Evolutionary conservation across 1,140 invertebrate genomes (phyloP).

Genomic region (Panagrolaimus sp.): DNA sequence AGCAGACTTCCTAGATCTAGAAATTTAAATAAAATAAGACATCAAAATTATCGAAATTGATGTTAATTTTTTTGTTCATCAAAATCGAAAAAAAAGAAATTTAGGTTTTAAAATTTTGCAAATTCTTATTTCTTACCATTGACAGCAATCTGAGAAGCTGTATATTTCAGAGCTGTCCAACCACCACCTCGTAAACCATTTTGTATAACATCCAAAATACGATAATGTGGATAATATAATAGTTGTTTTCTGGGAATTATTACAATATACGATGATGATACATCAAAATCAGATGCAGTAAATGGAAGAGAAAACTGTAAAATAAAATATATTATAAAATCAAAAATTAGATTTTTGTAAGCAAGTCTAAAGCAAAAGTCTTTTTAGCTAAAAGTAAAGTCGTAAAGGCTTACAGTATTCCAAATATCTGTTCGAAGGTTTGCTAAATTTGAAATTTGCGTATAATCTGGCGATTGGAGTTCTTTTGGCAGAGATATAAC

Average conservation of each 20-base stretch:
- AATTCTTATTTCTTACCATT: background rate
- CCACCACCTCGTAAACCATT: background rate
- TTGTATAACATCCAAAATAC: conserved; percentile 1
- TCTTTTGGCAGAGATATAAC: background rate
- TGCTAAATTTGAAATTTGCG: background rate
- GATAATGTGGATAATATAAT: background rate
- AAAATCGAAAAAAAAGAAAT: no score
- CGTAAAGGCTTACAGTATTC: background rate
- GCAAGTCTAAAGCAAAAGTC: no score
- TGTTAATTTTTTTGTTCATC: no score
- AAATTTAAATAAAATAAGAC: no score
- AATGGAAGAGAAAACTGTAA: background rate
- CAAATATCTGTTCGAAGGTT: background rate
- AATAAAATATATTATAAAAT: no score
- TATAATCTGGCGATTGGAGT: background rate
- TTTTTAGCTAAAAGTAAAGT: no score
- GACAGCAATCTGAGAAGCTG: background rate
- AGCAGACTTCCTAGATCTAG: background rate
- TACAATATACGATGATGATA: background rate
- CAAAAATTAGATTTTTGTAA: no score
- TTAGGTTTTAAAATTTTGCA: no score
- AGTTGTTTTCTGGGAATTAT: background rate
- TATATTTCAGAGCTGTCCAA: background rate
- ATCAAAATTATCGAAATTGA: no score
- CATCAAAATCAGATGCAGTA: background rate